phyloP scores from a whole-genome alignment of 2,113 vertebrate species.

The Perccottus glenii region DNA sequence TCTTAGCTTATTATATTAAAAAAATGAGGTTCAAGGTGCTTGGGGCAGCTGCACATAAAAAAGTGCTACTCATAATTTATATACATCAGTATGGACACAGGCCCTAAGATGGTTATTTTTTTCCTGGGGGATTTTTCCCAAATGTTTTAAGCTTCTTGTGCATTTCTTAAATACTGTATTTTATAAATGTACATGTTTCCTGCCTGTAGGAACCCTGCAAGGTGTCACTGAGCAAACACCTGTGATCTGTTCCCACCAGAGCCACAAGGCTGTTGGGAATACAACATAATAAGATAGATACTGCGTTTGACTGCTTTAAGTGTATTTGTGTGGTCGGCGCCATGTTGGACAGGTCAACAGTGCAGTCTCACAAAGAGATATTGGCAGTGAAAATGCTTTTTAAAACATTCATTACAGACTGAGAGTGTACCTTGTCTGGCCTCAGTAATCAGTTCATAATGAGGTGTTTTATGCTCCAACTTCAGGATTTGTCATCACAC shows the following conservation, averaged over 20 bases:
- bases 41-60: neutral
- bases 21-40: neutral
- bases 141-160: conserved; percentile 17
- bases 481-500: too few species aligned
- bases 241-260: conserved; percentile 25
- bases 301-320: neutral
- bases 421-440: too few species aligned
- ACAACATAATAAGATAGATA: neutral
- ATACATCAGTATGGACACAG: neutral
- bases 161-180: conserved; percentile 21
- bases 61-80: neutral
- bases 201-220: conserved; percentile 62
- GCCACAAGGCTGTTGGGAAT: conserved; percentile 55
- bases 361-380: neutral
- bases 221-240: conserved; percentile 31
- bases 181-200: conserved; percentile 18
- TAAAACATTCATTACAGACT: neutral
- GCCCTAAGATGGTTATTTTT: neutral
- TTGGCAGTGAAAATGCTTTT: neutral
- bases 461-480: too few species aligned
- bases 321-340: neutral
- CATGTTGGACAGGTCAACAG: conserved; percentile 10
- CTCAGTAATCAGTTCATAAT: too few species aligned
- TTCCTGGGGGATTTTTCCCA: neutral
- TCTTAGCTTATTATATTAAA: neutral